A percentile compares a stretch with the other conserved stretches of the same genome.
phyloP scores from a whole-genome alignment of 2,113 vertebrate species.

The Siphamia tubifer region DNA sequence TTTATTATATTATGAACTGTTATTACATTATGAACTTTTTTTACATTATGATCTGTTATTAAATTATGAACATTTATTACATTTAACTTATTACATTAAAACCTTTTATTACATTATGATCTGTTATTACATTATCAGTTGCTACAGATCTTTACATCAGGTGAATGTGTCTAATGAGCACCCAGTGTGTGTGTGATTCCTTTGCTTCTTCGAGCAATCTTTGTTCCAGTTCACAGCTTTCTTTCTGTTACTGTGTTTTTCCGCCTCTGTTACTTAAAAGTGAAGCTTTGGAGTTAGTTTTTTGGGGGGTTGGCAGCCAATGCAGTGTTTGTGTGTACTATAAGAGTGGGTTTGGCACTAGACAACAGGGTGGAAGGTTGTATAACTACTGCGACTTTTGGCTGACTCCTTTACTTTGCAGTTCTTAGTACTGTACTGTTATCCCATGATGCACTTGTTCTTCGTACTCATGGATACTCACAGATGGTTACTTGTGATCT shows the following conservation, averaged over 20 bases:
- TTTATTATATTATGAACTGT: too few relatives aligned
- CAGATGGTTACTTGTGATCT: constrained; percentile 23
- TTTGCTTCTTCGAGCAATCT: constrained; percentile 4
- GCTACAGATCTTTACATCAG: too few relatives aligned
- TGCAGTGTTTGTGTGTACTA: constrained; percentile 1
- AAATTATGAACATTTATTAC: too few relatives aligned
- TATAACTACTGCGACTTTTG: constrained; percentile 21
- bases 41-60: too few relatives aligned
- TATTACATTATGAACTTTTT: too few relatives aligned
- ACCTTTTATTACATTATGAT: too few relatives aligned
- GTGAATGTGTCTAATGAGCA: constrained; percentile 22
- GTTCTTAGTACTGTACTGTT: constrained; percentile 6
- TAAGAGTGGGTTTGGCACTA: constrained; percentile 28
- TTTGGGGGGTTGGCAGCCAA: constrained; percentile 12
- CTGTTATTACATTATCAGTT: too few relatives aligned
- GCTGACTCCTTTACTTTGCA: constrained; percentile 18
- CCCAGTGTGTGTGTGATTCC: neutral
- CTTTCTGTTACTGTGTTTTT: constrained; percentile 6
- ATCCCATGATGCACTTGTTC: constrained; percentile 24
- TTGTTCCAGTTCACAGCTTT: constrained; percentile 20
- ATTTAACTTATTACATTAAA: too few relatives aligned
- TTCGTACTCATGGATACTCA: neutral
- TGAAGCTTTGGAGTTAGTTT: constrained; percentile 9
- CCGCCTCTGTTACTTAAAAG: constrained; percentile 17
- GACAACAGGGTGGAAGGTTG: constrained; percentile 28